Percentiles rank a stretch among this genome's conserved stretches.
Evolutionary conservation across 2,113 vertebrate species (phyloP).

Genomic region (Myodes glareolus): DNA sequence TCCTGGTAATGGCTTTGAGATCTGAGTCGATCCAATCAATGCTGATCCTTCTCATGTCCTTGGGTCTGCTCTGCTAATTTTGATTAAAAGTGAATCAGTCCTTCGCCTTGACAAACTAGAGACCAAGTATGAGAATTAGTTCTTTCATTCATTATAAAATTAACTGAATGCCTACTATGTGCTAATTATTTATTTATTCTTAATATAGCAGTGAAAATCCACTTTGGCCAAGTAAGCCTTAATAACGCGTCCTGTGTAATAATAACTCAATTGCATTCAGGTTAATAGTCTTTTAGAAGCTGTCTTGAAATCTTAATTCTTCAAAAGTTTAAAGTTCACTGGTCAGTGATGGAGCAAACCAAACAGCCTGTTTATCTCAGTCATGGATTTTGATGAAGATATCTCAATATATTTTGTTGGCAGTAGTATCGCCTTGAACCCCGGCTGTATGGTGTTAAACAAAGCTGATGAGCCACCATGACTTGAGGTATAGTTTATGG

Average conservation of each 20-base stretch:
- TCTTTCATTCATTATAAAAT: not conserved
- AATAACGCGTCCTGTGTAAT: not conserved
- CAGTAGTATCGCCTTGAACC: not conserved
- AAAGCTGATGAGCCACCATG: not conserved
- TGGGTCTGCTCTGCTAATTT: not conserved
- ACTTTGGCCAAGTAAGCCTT: not conserved
- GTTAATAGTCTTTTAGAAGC: not conserved
- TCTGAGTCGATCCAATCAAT: not conserved
- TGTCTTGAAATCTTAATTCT: not conserved
- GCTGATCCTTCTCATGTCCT: not conserved
- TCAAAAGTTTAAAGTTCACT: not conserved
- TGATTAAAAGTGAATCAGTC: not conserved
- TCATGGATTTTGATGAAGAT: not conserved
- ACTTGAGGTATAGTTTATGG: not conserved
- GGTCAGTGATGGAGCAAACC: not conserved
- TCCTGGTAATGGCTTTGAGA: not conserved
- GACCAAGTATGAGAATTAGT: not conserved
- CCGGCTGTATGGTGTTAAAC: not conserved
- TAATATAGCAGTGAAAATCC: not conserved
- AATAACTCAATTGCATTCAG: not conserved
- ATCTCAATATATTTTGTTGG: not conserved
- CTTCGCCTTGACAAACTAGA: not conserved
- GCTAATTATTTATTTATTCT: not conserved
- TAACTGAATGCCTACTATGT: not conserved
- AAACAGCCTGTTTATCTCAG: not conserved